Evolutionary conservation across 2,888 invertebrate species (phyloP).

Genomic region (Macrostomum cliftonense): DNA sequence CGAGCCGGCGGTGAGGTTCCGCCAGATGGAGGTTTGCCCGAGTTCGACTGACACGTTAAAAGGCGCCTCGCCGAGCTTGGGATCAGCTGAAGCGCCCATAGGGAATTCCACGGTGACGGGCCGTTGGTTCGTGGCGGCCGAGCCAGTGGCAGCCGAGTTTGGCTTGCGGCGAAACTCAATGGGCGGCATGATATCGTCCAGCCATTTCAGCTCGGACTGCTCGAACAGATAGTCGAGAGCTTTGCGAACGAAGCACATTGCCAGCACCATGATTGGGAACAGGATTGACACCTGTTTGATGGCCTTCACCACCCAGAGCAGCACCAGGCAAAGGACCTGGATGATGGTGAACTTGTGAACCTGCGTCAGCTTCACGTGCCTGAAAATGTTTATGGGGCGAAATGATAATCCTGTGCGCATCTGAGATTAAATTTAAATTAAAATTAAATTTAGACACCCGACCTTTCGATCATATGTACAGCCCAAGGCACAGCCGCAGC

Average conservation of each 20-base stretch:
- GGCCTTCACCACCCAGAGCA: conserved; percentile 76
- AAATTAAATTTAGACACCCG: no score
- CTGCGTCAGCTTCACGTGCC: conserved; percentile 73
- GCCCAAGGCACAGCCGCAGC: no score
- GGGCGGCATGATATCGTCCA: conserved; percentile 82
- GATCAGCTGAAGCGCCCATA: no score
- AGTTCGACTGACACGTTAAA: conserved; percentile 83
- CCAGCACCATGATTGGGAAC: conserved; percentile 80
- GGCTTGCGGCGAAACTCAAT: neutral
- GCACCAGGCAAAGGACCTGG: conserved; percentile 63
- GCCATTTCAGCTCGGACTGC: conserved; percentile 71
- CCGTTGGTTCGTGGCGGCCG: no score
- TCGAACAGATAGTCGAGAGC: conserved; percentile 73
- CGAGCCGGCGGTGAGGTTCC: conserved; percentile 14
- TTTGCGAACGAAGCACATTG: conserved; percentile 88
- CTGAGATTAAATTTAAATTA: no score
- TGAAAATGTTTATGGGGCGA: no score
- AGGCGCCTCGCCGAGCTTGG: conserved; percentile 17
- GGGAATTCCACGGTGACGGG: no score
- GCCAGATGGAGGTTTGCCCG: conserved; percentile 78
- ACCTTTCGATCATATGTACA: no score
- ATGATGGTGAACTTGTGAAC: conserved; percentile 78
- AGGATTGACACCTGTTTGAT: conserved; percentile 72
- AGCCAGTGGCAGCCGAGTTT: neutral
- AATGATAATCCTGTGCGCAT: no score